Percentiles rank a stretch among this genome's conserved stretches.
These are phyloP conservation scores for Dicrurus megarhynchus DNA, from an alignment of 2,113 vertebrate species.

Conservation along the genomic window DNA sequence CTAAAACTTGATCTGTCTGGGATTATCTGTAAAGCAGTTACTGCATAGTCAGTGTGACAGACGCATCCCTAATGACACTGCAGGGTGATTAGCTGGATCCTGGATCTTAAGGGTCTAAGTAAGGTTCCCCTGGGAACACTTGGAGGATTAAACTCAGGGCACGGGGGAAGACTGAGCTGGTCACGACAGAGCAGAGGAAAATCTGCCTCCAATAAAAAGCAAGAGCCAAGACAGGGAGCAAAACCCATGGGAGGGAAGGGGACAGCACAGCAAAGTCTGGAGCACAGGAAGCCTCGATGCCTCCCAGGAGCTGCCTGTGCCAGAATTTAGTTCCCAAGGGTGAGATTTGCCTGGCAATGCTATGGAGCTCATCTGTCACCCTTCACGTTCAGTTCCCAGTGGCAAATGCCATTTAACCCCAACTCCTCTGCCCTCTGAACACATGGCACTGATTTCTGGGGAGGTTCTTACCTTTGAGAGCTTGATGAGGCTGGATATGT, in stretches of 20 bases:
- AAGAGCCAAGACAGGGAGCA: neutral
- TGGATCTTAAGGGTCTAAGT: neutral
- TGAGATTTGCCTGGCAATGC: neutral
- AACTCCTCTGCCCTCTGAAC: neutral
- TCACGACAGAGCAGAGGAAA: neutral
- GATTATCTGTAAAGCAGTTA: neutral
- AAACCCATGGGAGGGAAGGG: rapidly evolving
- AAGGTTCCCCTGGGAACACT: neutral
- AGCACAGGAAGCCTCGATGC: rapidly evolving
- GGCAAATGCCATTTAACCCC: neutral
- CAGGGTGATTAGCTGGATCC: neutral
- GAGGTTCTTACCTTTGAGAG: conserved; percentile 87
- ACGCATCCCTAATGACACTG: neutral
- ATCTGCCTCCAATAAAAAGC: neutral
- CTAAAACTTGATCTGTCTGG: neutral
- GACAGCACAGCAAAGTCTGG: neutral
- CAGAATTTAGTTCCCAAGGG: neutral
- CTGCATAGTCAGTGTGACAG: neutral
- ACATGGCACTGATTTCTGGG: neutral
- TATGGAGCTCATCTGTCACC: neutral
- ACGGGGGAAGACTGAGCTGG: neutral
- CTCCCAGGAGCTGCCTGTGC: neutral
- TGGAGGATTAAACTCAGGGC: neutral
- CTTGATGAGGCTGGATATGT: conserved; percentile 98
- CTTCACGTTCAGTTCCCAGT: neutral